A percentile compares a stretch with the other conserved stretches of the same genome.
phyloP scores from a whole-genome alignment of 2,797 vertebrate species.

The Gymnothorax reevesii region DNA sequence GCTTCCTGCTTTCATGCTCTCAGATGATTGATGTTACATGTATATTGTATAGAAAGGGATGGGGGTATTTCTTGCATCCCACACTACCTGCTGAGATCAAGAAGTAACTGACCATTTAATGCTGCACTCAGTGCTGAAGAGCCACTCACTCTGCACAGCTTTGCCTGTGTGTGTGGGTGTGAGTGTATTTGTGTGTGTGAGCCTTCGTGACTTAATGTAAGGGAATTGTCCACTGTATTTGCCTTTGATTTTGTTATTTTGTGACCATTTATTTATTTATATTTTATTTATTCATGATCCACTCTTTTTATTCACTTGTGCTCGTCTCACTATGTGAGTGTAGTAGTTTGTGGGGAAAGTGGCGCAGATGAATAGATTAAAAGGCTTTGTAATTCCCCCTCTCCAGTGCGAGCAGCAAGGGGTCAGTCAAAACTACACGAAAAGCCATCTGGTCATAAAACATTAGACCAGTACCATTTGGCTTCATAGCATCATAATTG shows the following conservation, averaged over 20 bases:
- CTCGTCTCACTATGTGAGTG: background rate
- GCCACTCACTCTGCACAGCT: background rate
- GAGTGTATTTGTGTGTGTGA: too few species aligned
- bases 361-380: background rate
- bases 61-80: background rate
- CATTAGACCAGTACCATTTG: background rate
- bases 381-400: background rate
- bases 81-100: background rate
- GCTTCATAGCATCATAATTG: background rate
- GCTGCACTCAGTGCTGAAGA: background rate
- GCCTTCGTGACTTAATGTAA: too few species aligned
- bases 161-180: background rate
- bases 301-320: background rate
- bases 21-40: background rate
- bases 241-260: background rate
- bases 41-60: background rate
- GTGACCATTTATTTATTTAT: background rate
- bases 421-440: background rate
- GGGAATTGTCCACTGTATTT: too few species aligned
- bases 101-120: background rate
- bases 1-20: background rate
- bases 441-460: background rate
- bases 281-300: too few species aligned
- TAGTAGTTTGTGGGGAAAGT: background rate
- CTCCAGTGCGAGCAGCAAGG: background rate